Evolutionary conservation across 2,113 vertebrate genomes (phyloP).

Genomic region (Stictonetta naevosa): DNA sequence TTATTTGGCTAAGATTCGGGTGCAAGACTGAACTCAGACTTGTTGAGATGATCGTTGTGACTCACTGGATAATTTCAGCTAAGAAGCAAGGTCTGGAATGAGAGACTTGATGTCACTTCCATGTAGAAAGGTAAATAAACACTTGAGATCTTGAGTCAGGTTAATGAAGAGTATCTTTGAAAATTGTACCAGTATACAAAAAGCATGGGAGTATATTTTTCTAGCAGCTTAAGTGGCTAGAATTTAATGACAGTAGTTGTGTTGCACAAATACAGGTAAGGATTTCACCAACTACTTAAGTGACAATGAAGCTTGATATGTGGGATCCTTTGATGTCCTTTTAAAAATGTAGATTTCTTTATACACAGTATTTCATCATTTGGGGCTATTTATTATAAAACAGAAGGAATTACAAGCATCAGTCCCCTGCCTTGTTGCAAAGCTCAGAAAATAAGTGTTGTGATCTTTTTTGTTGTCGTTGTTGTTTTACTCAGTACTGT

Average conservation of each 20-base stretch:
- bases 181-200: not conserved
- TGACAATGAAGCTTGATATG: not conserved
- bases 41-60: not conserved
- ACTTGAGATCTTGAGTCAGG: not conserved
- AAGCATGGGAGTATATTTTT: not conserved
- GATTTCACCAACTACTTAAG: not conserved
- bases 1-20: not conserved
- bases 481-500: not conserved
- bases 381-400: not conserved
- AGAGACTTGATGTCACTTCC: not conserved
- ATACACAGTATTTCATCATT: not conserved
- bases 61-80: not conserved
- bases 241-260: not conserved
- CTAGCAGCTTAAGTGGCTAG: not conserved
- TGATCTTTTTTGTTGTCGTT: too few species aligned
- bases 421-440: not conserved
- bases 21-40: not conserved
- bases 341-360: not conserved
- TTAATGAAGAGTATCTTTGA: not conserved
- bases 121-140: not conserved
- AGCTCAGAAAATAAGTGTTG: not conserved
- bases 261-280: not conserved
- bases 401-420: not conserved
- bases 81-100: not conserved
- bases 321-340: not conserved